Evolutionary conservation across 1,140 invertebrate species (phyloP).

Genomic region (Pseudomyrmex gracilis): DNA sequence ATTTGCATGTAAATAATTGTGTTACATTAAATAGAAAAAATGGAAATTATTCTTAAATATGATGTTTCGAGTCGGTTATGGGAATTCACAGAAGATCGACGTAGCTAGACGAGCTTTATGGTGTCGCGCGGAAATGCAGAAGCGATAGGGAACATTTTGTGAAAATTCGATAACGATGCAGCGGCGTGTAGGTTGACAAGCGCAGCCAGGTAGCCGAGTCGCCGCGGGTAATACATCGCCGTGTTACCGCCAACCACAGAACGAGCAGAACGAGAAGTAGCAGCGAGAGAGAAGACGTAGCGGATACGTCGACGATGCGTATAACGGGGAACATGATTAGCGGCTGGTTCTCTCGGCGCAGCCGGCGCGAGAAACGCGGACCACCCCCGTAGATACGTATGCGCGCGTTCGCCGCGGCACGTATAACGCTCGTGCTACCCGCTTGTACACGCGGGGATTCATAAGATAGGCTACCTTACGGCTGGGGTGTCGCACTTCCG

Average conservation of each 20-base stretch:
- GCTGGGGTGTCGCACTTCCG: conserved; percentile 63
- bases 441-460: conserved; percentile 61
- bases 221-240: conserved; percentile 46
- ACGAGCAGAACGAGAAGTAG: conserved; percentile 2
- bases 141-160: conserved; percentile 14
- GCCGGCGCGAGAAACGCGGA: conserved; percentile 60
- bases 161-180: conserved; percentile 65
- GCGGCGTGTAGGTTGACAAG: conserved; percentile 46
- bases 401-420: background rate
- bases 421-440: conserved; percentile 59
- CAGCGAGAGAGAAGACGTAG: conserved; percentile 43
- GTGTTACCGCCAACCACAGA: conserved; percentile 48
- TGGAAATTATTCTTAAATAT: background rate
- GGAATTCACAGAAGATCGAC: background rate
- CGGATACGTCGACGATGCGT: conserved; percentile 65
- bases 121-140: background rate
- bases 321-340: conserved; percentile 75
- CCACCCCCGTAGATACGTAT: conserved; percentile 68
- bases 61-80: background rate
- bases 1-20: background rate
- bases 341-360: conserved; percentile 62
- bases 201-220: conserved; percentile 58
- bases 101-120: background rate
- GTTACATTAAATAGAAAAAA: conserved; percentile 2
- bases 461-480: conserved; percentile 72